A percentile compares a stretch with the other conserved stretches of the same genome.
These are phyloP conservation scores for Hypomecis punctinalis DNA, from an alignment of 2,888 invertebrate genomes.

Conservation along the genomic window DNA sequence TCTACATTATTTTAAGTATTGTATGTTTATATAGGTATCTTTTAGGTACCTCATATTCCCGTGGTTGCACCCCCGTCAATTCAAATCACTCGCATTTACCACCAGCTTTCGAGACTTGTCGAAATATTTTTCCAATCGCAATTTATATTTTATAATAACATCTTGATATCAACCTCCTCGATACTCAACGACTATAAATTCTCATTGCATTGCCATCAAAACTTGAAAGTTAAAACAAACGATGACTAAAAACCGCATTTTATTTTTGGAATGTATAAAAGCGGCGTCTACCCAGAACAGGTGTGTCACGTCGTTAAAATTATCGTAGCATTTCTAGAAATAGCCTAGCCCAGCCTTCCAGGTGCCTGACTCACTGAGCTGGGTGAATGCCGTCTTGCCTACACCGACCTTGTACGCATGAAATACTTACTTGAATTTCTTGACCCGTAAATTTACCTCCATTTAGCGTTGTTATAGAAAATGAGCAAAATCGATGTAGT, in stretches of 20 bases:
- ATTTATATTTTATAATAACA: no score
- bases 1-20: no score
- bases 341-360: slow-evolving; percentile 54
- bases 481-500: no score
- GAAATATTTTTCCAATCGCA: no score
- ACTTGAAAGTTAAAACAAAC: background rate
- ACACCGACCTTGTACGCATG: slow-evolving; percentile 19
- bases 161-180: no score
- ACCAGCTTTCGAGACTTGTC: no score
- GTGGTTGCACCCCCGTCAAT: background rate
- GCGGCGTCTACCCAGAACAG: slow-evolving; percentile 49
- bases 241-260: slow-evolving; percentile 30
- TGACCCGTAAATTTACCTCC: background rate
- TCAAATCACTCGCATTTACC: no score
- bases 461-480: no score
- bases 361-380: slow-evolving; percentile 53
- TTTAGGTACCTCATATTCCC: no score
- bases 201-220: background rate
- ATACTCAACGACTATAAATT: no score
- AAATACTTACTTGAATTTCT: slow-evolving; percentile 1
- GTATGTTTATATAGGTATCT: no score
- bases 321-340: slow-evolving; percentile 59
- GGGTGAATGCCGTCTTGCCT: slow-evolving; percentile 21
- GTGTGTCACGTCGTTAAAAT: slow-evolving; percentile 60
- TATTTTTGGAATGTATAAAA: slow-evolving; percentile 45